Evolutionary conservation across 1,140 invertebrate species (phyloP).

Genomic region (Scaptodrosophila lebanonensis): DNA sequence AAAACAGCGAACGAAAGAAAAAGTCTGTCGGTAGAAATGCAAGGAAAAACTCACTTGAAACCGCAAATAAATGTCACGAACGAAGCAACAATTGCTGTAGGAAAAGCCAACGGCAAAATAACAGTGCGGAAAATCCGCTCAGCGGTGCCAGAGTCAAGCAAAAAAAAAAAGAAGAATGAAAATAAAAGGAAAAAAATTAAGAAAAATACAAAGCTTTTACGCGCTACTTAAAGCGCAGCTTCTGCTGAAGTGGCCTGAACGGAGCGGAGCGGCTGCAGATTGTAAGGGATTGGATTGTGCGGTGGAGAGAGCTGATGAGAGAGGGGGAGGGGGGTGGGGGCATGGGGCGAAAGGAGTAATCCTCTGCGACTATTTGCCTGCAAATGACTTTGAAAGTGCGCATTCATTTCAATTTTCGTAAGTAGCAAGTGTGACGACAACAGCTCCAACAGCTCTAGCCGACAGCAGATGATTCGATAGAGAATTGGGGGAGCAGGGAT

Average conservation of each 20-base stretch:
- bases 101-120: constrained; percentile 34
- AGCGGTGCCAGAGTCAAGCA: constrained; percentile 24
- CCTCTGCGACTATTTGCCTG: constrained; percentile 53
- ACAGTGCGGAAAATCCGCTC: constrained; percentile 55
- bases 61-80: constrained; percentile 69
- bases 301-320: constrained; percentile 1
- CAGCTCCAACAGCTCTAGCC: background rate
- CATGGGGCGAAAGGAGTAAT: background rate
- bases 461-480: background rate
- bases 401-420: constrained; percentile 58
- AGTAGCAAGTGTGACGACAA: background rate
- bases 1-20: constrained; percentile 21
- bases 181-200: constrained; percentile 38
- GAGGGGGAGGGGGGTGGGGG: background rate
- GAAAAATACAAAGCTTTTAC: constrained; percentile 43
- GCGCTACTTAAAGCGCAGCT: background rate
- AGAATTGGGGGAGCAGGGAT: no score
- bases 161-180: background rate
- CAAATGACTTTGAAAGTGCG: constrained; percentile 64
- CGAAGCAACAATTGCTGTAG: constrained; percentile 54
- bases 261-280: background rate
- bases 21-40: no score
- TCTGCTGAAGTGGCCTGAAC: no score
- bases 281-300: constrained; percentile 19
- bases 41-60: constrained; percentile 22